phyloP scores from a whole-genome alignment of 2,888 invertebrate genomes.

The Lithosia quadra region DNA sequence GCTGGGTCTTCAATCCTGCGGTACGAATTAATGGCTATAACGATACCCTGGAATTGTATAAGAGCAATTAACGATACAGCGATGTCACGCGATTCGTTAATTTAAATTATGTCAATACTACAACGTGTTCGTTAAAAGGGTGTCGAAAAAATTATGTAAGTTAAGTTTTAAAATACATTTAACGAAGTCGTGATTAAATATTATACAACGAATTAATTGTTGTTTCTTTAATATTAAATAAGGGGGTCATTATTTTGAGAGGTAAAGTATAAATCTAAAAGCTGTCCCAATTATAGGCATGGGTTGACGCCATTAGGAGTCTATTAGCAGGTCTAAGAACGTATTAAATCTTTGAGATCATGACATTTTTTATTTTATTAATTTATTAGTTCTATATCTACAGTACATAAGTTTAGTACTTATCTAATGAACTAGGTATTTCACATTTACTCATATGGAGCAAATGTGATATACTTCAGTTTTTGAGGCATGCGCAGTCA shows the following conservation, averaged over 20 bases:
- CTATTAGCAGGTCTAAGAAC: too few relatives aligned
- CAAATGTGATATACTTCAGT: too few relatives aligned
- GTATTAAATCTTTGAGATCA: too few relatives aligned
- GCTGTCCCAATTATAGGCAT: neutral
- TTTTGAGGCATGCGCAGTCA: neutral
- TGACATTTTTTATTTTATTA: too few relatives aligned
- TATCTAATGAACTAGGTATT: too few relatives aligned
- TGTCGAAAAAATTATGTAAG: slow-evolving; percentile 18
- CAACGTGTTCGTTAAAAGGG: slow-evolving; percentile 20
- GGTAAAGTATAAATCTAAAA: neutral
- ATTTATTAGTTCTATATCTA: too few relatives aligned
- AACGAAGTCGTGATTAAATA: neutral
- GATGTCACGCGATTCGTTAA: slow-evolving; percentile 20
- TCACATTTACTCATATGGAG: too few relatives aligned
- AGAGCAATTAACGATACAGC: slow-evolving; percentile 32
- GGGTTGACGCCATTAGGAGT: neutral
- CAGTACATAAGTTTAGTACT: too few relatives aligned
- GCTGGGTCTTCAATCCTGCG: slow-evolving; percentile 25
- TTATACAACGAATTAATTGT: slow-evolving; percentile 8
- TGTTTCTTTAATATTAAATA: neutral
- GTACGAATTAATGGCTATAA: slow-evolving; percentile 36
- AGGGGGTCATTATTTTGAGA: neutral
- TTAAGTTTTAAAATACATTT: slow-evolving; percentile 14
- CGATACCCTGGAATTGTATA: slow-evolving; percentile 30
- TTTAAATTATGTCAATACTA: slow-evolving; percentile 22